Conservation (phyloP, 2,888 invertebrate species). For the Lasioglossum zephyrum region DNA sequence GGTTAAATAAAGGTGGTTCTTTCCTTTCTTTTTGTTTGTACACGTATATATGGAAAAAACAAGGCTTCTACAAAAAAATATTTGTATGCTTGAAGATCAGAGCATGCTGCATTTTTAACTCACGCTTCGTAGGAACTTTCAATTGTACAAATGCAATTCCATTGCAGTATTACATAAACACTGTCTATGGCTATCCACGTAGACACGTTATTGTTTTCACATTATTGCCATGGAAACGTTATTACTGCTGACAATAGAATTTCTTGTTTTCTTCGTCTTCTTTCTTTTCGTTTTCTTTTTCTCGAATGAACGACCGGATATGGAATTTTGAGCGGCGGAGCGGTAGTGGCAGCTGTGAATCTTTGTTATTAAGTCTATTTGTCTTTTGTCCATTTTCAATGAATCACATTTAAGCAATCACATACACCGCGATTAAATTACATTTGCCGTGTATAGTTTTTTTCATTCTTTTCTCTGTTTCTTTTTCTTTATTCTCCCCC, state of each 20-base stretch:
- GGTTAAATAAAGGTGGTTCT: conserved; percentile 24
- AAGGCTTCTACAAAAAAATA: conserved; percentile 46
- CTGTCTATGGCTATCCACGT: conserved; percentile 53
- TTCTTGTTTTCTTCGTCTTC: neutral
- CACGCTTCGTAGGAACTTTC: conserved; percentile 67
- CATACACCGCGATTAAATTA: conserved; percentile 41
- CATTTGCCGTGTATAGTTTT: conserved; percentile 38
- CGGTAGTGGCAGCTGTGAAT: conserved; percentile 63
- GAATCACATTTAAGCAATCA: conserved; percentile 50
- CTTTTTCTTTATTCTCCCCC: neutral
- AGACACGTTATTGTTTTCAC: conserved; percentile 56
- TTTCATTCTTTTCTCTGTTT: neutral
- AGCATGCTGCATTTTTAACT: conserved; percentile 47
- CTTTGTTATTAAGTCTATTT: conserved; percentile 51
- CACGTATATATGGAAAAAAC: conserved; percentile 17
- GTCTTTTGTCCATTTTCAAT: conserved; percentile 49
- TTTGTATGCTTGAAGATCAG: conserved; percentile 39
- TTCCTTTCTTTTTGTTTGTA: conserved; percentile 18
- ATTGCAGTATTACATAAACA: conserved; percentile 59
- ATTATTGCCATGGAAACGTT: conserved; percentile 73
- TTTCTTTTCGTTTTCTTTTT: conserved; percentile 34
- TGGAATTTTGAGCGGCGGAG: conserved; percentile 67
- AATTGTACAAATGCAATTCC: conserved; percentile 72
- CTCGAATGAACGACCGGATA: conserved; percentile 55
- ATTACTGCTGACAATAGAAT: conserved; percentile 70